Conservation (phyloP, 2,888 invertebrate genomes). For the Tinea pellionella region DNA sequence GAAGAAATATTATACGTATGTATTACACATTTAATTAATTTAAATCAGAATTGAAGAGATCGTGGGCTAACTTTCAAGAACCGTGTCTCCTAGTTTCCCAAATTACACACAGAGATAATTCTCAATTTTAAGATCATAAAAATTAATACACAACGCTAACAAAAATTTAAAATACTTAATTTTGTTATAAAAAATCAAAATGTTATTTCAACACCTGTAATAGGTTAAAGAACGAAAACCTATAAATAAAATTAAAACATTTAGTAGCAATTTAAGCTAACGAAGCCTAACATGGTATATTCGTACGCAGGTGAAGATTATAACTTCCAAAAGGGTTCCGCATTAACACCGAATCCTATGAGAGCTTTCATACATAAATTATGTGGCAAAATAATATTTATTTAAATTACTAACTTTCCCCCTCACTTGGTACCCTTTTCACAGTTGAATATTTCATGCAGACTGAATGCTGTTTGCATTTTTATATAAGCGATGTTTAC, state of each 20-base stretch:
- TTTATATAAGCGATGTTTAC: background rate
- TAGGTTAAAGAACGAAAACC: background rate
- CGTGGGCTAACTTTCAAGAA: no score
- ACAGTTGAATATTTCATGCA: constrained; percentile 14
- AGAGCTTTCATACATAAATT: constrained; percentile 20
- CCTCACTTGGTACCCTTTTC: constrained; percentile 9
- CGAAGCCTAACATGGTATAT: background rate
- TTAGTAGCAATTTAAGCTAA: background rate
- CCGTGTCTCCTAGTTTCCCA: no score
- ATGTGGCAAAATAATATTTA: constrained; percentile 45
- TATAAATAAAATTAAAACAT: background rate
- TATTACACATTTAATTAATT: no score
- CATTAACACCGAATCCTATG: background rate
- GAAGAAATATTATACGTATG: no score
- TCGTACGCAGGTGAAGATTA: constrained; percentile 4
- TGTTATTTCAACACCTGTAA: background rate
- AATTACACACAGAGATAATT: no score
- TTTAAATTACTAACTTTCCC: constrained; percentile 40
- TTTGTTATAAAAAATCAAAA: no score
- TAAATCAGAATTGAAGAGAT: no score
- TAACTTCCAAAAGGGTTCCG: background rate
- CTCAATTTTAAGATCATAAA: no score
- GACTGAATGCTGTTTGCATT: constrained; percentile 9
- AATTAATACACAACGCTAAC: no score
- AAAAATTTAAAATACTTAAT: no score